Conservation (phyloP, 1,140 invertebrate species). For the Drosophila pallidifrons region DNA sequence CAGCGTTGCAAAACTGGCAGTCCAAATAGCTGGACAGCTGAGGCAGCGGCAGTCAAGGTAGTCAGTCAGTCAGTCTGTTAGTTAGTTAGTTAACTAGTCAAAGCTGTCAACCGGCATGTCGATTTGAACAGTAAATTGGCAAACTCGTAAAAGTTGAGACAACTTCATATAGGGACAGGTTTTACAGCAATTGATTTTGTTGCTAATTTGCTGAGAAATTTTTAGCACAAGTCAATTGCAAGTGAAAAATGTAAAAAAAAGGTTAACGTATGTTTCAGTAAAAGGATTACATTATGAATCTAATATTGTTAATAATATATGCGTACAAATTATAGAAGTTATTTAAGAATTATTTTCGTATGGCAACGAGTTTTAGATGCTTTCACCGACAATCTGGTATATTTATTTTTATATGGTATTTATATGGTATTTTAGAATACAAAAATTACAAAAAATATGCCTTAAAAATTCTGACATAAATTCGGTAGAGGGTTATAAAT, state of each 20-base stretch:
- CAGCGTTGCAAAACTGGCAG: constrained; percentile 20
- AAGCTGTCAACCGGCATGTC: constrained; percentile 27
- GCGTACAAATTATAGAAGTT: too few species aligned
- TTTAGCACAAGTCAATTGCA: background rate
- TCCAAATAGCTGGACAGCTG: constrained; percentile 24
- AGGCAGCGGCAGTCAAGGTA: constrained; percentile 9
- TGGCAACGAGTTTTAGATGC: too few species aligned
- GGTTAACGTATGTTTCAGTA: too few species aligned
- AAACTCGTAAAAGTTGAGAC: background rate
- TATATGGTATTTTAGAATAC: background rate
- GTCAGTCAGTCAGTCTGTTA: constrained; percentile 14
- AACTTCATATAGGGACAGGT: background rate
- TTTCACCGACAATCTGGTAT: too few species aligned
- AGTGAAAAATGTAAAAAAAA: background rate
- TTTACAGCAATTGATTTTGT: constrained; percentile 7
- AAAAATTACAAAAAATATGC: too few species aligned
- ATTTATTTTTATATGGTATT: too few species aligned
- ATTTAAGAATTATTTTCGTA: too few species aligned
- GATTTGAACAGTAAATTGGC: constrained; percentile 18
- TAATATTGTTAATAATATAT: too few species aligned
- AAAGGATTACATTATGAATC: too few species aligned
- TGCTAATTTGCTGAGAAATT: too few species aligned
- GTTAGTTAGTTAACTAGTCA: constrained; percentile 53
- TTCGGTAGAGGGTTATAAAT: too few species aligned
- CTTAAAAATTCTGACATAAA: too few species aligned